A percentile compares a stretch with the other conserved stretches of the same genome.
Conservation (phyloP, 2,113 vertebrate species). For the Bubo scandiacus region DNA sequence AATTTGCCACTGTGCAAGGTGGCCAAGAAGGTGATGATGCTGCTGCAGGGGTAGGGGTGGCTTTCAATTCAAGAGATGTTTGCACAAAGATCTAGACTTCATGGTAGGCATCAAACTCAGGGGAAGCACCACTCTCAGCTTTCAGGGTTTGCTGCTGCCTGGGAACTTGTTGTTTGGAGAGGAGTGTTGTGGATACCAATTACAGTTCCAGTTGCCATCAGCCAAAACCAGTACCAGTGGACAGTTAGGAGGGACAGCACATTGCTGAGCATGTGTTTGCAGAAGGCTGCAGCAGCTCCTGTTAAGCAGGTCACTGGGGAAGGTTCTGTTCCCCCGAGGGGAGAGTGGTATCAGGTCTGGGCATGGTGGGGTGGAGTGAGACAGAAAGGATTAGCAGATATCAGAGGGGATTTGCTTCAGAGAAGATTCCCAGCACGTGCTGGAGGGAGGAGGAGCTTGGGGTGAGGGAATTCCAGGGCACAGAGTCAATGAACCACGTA, state of each 20-base stretch:
- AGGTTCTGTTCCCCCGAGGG: not conserved
- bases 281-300: not conserved
- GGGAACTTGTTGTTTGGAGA: not conserved
- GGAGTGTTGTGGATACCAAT: not conserved
- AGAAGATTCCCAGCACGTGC: constrained; percentile 48
- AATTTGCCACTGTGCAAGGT: not conserved
- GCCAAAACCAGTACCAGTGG: not conserved
- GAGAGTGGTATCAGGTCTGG: not conserved
- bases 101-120: not conserved
- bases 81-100: not conserved
- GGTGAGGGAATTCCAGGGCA: constrained; percentile 55
- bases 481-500: constrained; percentile 32
- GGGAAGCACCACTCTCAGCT: not conserved
- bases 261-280: not conserved
- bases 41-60: not conserved
- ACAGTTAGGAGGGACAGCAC: not conserved
- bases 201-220: not conserved
- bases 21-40: not conserved
- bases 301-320: not conserved
- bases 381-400: constrained; percentile 20
- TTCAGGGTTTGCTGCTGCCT: not conserved
- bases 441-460: constrained; percentile 1
- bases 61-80: not conserved
- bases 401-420: constrained; percentile 39
- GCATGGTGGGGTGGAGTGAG: not conserved